These are phyloP conservation scores for Nomada ferruginata DNA, from an alignment of 2,888 invertebrate species.

Conservation along the genomic window DNA sequence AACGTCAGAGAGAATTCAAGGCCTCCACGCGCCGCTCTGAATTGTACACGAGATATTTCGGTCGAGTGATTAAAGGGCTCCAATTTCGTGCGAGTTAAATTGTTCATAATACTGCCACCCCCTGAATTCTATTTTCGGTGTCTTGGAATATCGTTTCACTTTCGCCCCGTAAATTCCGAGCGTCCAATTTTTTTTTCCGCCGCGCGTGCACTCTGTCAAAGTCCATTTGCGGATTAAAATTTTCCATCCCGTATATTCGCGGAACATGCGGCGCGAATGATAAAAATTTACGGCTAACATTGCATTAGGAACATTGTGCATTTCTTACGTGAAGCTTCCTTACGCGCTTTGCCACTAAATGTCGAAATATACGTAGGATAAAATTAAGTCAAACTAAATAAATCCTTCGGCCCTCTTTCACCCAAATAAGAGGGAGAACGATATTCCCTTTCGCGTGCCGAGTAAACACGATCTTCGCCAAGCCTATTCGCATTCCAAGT, in stretches of 20 bases:
- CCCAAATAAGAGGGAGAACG: too few species aligned
- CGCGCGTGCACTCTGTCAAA: too few species aligned
- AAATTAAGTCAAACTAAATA: too few species aligned
- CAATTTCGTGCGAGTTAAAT: not conserved
- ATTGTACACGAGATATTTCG: not conserved
- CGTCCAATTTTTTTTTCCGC: not conserved
- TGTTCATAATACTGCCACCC: not conserved
- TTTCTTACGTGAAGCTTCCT: not conserved
- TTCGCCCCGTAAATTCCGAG: not conserved
- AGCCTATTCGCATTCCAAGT: not conserved
- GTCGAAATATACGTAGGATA: too few species aligned
- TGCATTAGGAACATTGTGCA: not conserved
- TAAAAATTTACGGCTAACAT: not conserved
- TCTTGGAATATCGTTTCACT: not conserved
- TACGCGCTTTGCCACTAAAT: not conserved
- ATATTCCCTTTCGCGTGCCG: too few species aligned
- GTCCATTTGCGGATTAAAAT: constrained; percentile 1
- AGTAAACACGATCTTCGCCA: not conserved
- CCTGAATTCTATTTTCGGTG: not conserved
- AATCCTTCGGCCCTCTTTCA: too few species aligned
- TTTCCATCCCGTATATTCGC: too few species aligned
- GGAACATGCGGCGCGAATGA: not conserved
- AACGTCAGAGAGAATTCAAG: not conserved
- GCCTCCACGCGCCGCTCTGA: not conserved
- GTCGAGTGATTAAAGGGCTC: not conserved